Base-by-base conservation (phyloP, 2,797 vertebrate genomes). In the Pygocentrus nattereri region DNA sequence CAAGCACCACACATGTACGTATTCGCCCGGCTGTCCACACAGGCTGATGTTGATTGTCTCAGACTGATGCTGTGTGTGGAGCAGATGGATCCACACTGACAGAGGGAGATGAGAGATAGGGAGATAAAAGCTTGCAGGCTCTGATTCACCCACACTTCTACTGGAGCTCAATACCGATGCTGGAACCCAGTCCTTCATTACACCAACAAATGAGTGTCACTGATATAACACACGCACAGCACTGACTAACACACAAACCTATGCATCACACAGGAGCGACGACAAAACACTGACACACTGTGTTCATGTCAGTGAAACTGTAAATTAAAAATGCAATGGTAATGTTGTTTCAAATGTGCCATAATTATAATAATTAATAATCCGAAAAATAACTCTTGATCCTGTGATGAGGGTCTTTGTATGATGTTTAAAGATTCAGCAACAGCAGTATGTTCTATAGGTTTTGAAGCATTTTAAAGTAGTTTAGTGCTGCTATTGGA, bases 131-230 rank as follows among this genome's bases (percentile, higher is more conserved):
- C 58, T 76, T n/a, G n/a, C 74, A 76, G 58, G 74, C 74, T 62
- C 38, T 27, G 58, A 62, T 49, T 75, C 73, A 44, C 11, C 49
- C 74, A 62, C 54, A 62, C 56, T 59, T 15, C 34, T 8, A 38
- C 56, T 61, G 56, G 47, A 54, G 47, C 71, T 38, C 56, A 52
- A 68, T 47, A 68, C 58, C 72, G 41, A 78, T 58, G 47, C 71
- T 58, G 50, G 52, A 58, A 41, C 52, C 4, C 41, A 31, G 21
- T 70, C 47, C 77, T 70, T 56, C 74, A 64, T 70, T 72, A 79
- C 67, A 52, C 41, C 76, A 56, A 77, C 69, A 58, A 58, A 77
- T 50, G 30, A 70, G 6, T 41, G 58, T 61, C 69, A 74, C 49
- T 19, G 34, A 82, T 70, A 61, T 38, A 58, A 69, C 69, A 27